Evolutionary conservation across 2,113 vertebrate genomes (phyloP).

Genomic region (Chunga burmeisteri): DNA sequence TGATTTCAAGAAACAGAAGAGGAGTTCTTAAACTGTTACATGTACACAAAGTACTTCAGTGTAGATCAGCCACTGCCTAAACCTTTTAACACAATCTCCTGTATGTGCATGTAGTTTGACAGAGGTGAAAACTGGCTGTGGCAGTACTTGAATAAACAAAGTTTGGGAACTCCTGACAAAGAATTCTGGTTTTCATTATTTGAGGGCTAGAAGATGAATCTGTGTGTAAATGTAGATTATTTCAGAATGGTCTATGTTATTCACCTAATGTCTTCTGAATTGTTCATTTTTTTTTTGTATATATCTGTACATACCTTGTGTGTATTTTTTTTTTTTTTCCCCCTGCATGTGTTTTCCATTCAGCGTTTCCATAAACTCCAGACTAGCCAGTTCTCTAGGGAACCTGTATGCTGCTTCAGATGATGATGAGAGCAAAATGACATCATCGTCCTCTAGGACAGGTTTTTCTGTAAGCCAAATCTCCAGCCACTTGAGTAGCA

Average conservation of each 20-base stretch:
- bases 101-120: background rate
- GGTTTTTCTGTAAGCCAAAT: conserved; percentile 70
- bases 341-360: conserved; percentile 65
- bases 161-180: background rate
- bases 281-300: background rate
- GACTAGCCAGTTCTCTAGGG: conserved; percentile 91
- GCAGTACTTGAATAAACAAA: background rate
- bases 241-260: background rate
- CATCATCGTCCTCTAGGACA: conserved; percentile 66
- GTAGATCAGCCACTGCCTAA: background rate
- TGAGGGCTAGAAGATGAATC: background rate
- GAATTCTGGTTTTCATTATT: background rate
- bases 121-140: background rate
- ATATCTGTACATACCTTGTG: conserved; percentile 8
- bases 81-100: background rate
- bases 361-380: conserved; percentile 86
- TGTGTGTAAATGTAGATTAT: background rate
- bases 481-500: conserved; percentile 74
- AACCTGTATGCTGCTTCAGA: conserved; percentile 83
- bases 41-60: background rate
- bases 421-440: conserved; percentile 75
- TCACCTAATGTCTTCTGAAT: conserved; percentile 5
- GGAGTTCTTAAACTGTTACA: background rate
- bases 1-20: background rate
- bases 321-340: conserved; percentile 29